Conservation (phyloP, 2,888 invertebrate species). For the Luperina nickerlii region DNA sequence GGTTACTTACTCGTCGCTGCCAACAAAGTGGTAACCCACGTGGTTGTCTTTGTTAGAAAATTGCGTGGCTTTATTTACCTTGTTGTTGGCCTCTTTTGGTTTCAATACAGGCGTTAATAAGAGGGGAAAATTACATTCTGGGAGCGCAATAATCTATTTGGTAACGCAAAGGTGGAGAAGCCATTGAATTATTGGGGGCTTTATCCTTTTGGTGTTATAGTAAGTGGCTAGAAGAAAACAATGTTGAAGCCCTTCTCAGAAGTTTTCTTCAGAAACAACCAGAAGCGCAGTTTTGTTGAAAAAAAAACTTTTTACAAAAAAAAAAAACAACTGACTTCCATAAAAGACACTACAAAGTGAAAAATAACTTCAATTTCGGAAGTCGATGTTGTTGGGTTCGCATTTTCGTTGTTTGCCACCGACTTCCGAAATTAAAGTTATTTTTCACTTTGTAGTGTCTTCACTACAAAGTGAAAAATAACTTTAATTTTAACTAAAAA, state of each 20-base stretch:
- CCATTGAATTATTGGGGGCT: not conserved
- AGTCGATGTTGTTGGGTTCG: too few relatives aligned
- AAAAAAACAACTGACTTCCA: too few relatives aligned
- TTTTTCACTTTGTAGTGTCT: too few relatives aligned
- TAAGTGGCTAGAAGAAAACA: not conserved
- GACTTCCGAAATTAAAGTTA: too few relatives aligned
- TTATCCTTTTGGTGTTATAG: not conserved
- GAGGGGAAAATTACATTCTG: not conserved
- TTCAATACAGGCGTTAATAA: not conserved
- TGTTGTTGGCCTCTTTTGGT: not conserved
- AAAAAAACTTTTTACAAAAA: too few relatives aligned
- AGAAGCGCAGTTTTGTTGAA: too few relatives aligned
- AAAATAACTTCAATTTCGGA: too few relatives aligned
- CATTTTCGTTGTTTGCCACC: too few relatives aligned
- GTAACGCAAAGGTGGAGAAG: not conserved
- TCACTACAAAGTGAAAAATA: too few relatives aligned
- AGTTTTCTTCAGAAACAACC: not conserved
- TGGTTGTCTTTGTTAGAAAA: not conserved
- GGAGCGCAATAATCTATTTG: not conserved
- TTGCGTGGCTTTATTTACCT: not conserved
- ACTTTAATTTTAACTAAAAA: too few relatives aligned
- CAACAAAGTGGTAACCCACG: not conserved
- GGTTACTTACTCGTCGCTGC: not conserved
- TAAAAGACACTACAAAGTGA: too few relatives aligned
- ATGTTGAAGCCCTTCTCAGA: not conserved